A percentile compares a stretch with the other conserved stretches of the same genome.
Evolutionary conservation across 1,140 invertebrate species (phyloP).

Genomic region (Drosophila leontia): DNA sequence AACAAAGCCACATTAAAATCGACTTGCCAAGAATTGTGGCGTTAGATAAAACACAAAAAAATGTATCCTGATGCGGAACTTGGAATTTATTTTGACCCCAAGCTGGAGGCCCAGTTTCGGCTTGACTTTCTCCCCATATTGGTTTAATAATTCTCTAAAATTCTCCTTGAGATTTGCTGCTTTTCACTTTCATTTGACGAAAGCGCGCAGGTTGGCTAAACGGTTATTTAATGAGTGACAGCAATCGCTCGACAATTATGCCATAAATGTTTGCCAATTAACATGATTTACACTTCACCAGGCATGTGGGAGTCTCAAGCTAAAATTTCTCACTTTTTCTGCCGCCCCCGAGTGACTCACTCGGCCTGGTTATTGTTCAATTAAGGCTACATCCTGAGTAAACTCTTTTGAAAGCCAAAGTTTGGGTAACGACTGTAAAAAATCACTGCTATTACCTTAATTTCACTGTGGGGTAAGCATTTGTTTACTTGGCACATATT

Average conservation of each 20-base stretch:
- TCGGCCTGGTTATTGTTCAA: conserved; percentile 5
- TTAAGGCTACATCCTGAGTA: conserved; percentile 1
- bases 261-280: conserved; percentile 76
- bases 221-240: conserved; percentile 68
- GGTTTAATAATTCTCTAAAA: conserved; percentile 6
- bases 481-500: conserved; percentile 23
- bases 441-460: conserved; percentile 1
- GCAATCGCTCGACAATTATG: conserved; percentile 56
- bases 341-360: not conserved
- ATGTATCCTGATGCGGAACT: not conserved
- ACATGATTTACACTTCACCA: conserved; percentile 69
- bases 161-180: conserved; percentile 26
- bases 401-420: conserved; percentile 7
- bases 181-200: conserved; percentile 69
- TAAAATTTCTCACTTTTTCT: not conserved
- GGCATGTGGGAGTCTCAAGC: conserved; percentile 16
- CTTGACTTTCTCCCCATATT: conserved; percentile 45
- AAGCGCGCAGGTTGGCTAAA: conserved; percentile 44
- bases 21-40: conserved; percentile 29
- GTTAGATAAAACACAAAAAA: not conserved
- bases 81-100: not conserved
- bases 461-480: conserved; percentile 8
- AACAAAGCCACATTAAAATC: conserved; percentile 59
- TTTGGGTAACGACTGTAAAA: conserved; percentile 6
- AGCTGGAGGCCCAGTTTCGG: conserved; percentile 7